Base-by-base conservation (phyloP, 2,888 invertebrate species). In the Sesamia inferens region DNA sequence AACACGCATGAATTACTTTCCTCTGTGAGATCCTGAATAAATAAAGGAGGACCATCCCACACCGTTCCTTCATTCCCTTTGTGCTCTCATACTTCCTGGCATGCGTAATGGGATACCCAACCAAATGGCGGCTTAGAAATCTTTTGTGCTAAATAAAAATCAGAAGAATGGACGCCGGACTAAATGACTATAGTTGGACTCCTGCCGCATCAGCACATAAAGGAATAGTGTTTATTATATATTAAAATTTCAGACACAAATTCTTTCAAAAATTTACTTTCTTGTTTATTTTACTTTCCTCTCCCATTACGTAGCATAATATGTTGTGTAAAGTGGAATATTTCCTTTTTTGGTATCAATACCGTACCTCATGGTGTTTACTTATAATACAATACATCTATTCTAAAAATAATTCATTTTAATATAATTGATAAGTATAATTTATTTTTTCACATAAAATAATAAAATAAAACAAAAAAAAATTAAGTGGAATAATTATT, bases 1-100 rank as follows among this genome's bases (percentile, higher is more conserved):
- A 94, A 92, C 93, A 93, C 91, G 93, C 93, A 94, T 94, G 94
- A 94, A 94, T 94, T 93, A 94, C 93, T 93, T 92, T 92, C 91
- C 88, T 90, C 87, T 90, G 87, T 88, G 88, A 90, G 90, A 90
- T 91, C 93, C 93, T 93, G 94, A 94, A 95, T 94, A 94, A 95
- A 94, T 94, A 94, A 95, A 94, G 91, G 93, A 92, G 90, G 92
- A 91, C 91, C 90, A 90, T 87, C 90, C 93, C 91, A 90, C 92
- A 92, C 89, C 92, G 91, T 91, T 92, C 90, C 91, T 93, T 91
- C 91, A 89, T 91, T 91, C 90, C 92, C 92, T 94, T 94, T 94
- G 94, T 94, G 86, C 88, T 89, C 85, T 87, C 89, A 89, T 91
- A 91, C 93, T 93, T 93, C 92, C 94, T 91, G 94, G 92, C 92